Evolutionary conservation across 2,113 vertebrate genomes (phyloP), one percentile per base, ranked within the genome.

Genomic region (Narcine bancroftii): DNA sequence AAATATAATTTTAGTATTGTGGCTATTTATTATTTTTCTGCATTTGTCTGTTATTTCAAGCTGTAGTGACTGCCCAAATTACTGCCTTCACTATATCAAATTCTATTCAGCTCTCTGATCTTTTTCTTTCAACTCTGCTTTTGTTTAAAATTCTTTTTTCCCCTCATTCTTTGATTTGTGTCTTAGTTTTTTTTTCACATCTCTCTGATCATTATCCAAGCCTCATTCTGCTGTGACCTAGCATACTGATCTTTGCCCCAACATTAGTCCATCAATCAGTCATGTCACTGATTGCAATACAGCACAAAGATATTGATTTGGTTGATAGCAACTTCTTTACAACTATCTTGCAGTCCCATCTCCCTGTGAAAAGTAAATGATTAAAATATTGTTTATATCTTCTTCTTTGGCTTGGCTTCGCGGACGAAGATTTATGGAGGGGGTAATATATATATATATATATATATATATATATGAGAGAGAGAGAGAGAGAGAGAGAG

Each of bases 201-300:
- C n/a, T 60, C 53, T 63, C 81, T 87, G 81, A 87, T 87, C 53
- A 36, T 87, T 87, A 53, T 87, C 56, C 53, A 36, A 56, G 53
- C 33, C 60, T 60, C 33, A 87, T 87, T n/a, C 53, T 87, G 81
- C 81, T 63, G 15, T 63, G 53, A n/a, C 56, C 81, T 17, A 87
- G 81, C 81, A 60, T 87, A 63, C 53, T 60, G 81, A 87, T 63
- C 53, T 21, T 87, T 63, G 33, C 53, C 81, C 53, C 36, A n/a
- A 87, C 53, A 63, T 60, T 56, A 60, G 53, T 9, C 53, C 33
- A 87, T 87, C 81, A 87, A 87, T 87, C 53, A 60, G 53, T 36
- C 6, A 53, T 19, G n/a, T 87, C 53, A 63, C 15, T 6, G 53
- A 87, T 19, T 87, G 81, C 1, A 87, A 17, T 33, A 60, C 53